Conservation (phyloP, 1,140 invertebrate genomes). For the Drosophila hydei region DNA sequence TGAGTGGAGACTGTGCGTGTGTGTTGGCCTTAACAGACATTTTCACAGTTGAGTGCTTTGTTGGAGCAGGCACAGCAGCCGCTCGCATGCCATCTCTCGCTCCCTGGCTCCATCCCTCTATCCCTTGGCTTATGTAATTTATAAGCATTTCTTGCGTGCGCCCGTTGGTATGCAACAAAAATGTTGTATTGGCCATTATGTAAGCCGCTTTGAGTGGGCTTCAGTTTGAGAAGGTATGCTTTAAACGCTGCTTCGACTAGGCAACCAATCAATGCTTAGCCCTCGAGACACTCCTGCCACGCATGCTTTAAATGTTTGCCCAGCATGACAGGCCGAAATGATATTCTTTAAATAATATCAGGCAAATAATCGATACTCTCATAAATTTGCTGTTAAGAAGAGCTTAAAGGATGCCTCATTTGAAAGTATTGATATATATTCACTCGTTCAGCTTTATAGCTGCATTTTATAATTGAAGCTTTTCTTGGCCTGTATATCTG, state of each 20-base stretch:
- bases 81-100: not conserved
- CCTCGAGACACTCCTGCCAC: slow-evolving; percentile 8
- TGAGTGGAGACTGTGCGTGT: slow-evolving; percentile 52
- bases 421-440: not conserved
- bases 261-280: slow-evolving; percentile 46
- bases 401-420: not conserved
- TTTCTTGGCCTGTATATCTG: slow-evolving; percentile 2
- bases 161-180: slow-evolving; percentile 70
- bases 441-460: not conserved
- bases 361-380: slow-evolving; percentile 9
- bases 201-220: slow-evolving; percentile 42
- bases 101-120: not conserved
- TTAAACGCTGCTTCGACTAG: slow-evolving; percentile 43
- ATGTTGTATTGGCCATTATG: slow-evolving; percentile 60
- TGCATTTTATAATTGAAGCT: slow-evolving; percentile 11
- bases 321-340: not conserved
- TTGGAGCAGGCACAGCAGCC: slow-evolving; percentile 56
- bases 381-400: not conserved
- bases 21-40: slow-evolving; percentile 79
- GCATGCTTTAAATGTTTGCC: slow-evolving; percentile 28
- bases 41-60: slow-evolving; percentile 81
- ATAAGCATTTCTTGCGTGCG: slow-evolving; percentile 73
- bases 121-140: slow-evolving; percentile 64
- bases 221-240: slow-evolving; percentile 40
- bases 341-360: slow-evolving; percentile 18